These are phyloP conservation scores for Mantis religiosa DNA, from an alignment of 2,888 invertebrate species.

Conservation along the genomic window DNA sequence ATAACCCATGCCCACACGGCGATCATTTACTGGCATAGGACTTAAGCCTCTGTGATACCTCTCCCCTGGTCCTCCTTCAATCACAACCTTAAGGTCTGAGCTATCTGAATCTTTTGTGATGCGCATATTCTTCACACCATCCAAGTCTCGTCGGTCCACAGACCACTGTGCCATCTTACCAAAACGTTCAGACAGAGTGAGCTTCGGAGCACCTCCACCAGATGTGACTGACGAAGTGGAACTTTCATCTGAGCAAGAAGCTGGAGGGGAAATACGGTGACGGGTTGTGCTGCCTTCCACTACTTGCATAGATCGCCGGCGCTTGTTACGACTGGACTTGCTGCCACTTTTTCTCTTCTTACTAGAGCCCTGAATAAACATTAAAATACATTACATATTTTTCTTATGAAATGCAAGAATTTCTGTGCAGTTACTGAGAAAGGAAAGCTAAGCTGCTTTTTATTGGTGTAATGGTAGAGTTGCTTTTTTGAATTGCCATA, in stretches of 20 bases:
- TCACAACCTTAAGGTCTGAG: slow-evolving; percentile 53
- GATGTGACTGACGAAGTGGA: slow-evolving; percentile 54
- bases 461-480: too few species aligned
- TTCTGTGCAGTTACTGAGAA: too few species aligned
- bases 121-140: slow-evolving; percentile 82
- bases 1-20: slow-evolving; percentile 52
- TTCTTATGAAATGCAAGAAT: too few species aligned
- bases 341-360: slow-evolving; percentile 23
- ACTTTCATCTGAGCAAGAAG: slow-evolving; percentile 51
- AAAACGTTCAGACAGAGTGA: slow-evolving; percentile 80
- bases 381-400: background rate
- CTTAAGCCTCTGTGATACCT: slow-evolving; percentile 24
- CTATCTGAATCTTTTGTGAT: slow-evolving; percentile 65
- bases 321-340: slow-evolving; percentile 11
- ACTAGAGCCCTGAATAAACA: background rate
- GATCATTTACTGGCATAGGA: slow-evolving; percentile 28
- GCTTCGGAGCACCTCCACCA: slow-evolving; percentile 55
- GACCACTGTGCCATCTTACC: slow-evolving; percentile 92
- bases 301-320: background rate
- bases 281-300: slow-evolving; percentile 17
- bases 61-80: slow-evolving; percentile 27
- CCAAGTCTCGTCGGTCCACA: slow-evolving; percentile 77
- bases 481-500: too few species aligned
- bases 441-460: too few species aligned
- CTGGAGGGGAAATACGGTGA: slow-evolving; percentile 41